These are phyloP conservation scores for Thysanoteuthis rhombus DNA, from an alignment of 2,888 invertebrate species.

Conservation along the genomic window DNA sequence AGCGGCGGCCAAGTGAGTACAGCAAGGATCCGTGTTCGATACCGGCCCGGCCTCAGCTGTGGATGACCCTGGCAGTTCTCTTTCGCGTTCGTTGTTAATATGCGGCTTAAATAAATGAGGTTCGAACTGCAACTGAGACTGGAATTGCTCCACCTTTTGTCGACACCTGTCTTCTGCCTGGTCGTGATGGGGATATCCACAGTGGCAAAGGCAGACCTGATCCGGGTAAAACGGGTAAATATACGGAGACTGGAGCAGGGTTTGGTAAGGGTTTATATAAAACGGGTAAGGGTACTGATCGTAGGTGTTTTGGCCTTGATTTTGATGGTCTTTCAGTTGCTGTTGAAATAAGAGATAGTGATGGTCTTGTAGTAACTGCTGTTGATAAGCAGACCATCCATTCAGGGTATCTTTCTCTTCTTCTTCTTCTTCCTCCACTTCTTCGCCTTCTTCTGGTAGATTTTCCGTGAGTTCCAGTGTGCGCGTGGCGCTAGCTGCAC, in stretches of 20 bases:
- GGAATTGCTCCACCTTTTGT: background rate
- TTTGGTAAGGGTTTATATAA: background rate
- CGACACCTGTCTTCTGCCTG: background rate
- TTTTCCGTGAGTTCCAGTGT: background rate
- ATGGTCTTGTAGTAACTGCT: background rate
- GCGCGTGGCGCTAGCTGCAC: background rate
- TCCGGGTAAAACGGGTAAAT: background rate
- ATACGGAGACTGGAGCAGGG: background rate
- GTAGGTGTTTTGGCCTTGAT: background rate
- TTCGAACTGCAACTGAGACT: background rate
- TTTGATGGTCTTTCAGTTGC: background rate
- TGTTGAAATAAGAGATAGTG: background rate
- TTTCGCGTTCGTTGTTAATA: background rate
- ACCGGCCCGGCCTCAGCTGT: background rate
- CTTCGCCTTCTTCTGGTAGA: background rate
- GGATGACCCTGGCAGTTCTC: background rate
- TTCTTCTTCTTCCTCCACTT: background rate
- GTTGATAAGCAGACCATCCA: background rate
- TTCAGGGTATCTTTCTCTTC: background rate
- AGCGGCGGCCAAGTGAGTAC: background rate
- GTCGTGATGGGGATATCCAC: background rate
- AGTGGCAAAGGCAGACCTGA: background rate
- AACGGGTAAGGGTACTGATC: background rate
- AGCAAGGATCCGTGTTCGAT: background rate
- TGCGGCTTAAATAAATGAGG: background rate